These are phyloP conservation scores for Acyrthosiphon pisum DNA, from an alignment of 1,140 invertebrate genomes.

Conservation along the genomic window DNA sequence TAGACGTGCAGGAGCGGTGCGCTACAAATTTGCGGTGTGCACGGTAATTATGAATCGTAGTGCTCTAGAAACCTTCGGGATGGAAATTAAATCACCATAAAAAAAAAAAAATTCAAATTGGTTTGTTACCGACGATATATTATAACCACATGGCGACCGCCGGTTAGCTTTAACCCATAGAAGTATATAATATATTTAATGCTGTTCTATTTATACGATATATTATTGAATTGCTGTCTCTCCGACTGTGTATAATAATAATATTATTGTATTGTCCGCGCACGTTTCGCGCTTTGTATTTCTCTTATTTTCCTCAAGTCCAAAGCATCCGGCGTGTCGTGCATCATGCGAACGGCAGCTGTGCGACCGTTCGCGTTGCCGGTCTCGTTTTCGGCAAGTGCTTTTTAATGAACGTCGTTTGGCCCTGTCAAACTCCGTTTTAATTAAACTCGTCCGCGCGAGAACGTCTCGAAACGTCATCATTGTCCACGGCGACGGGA, in stretches of 20 bases:
- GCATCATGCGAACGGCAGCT: conserved; percentile 25
- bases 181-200: background rate
- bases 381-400: background rate
- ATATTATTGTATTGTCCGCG: background rate
- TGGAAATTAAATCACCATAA: background rate
- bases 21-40: background rate
- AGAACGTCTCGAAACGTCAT: background rate
- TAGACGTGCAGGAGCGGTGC: background rate
- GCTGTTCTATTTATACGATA: background rate
- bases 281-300: background rate
- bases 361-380: background rate
- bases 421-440: conserved; percentile 16
- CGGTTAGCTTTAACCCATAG: background rate
- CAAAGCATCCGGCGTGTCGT: conserved; percentile 20
- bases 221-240: background rate
- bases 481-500: background rate
- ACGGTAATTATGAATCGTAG: too few species aligned
- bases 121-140: background rate
- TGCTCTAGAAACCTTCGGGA: background rate
- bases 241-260: background rate
- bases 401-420: conserved; percentile 44
- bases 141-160: background rate
- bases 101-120: background rate
- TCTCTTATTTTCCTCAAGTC: conserved; percentile 2
- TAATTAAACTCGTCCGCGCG: conserved; percentile 35